Percentiles rank a stretch among this genome's conserved stretches.
Evolutionary conservation across 2,888 invertebrate genomes (phyloP).

Genomic region (Mimachlamys varia): DNA sequence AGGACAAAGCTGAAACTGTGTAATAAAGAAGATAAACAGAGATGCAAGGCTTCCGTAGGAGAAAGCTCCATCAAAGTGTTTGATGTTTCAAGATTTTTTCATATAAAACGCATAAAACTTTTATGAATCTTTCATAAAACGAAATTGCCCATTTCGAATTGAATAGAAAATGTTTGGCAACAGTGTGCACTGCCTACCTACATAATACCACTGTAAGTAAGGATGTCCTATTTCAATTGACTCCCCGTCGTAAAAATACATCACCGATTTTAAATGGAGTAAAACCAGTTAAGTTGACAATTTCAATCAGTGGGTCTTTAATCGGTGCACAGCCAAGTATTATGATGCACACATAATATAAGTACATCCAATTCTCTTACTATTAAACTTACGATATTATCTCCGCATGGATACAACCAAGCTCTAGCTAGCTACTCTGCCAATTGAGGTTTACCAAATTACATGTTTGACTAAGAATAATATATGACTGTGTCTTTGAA

Average conservation of each 20-base stretch:
- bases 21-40: background rate
- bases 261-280: background rate
- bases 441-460: too few species aligned
- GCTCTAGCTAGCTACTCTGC: too few species aligned
- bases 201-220: background rate
- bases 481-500: too few species aligned
- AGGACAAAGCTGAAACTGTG: constrained; percentile 29
- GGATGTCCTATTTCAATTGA: background rate
- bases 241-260: background rate
- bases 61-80: background rate
- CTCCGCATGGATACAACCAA: too few species aligned
- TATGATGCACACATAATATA: background rate
- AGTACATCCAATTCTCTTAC: too few species aligned
- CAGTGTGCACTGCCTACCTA: background rate
- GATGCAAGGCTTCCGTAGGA: background rate
- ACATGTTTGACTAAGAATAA: background rate
- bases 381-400: background rate
- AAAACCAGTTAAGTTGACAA: background rate
- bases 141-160: background rate
- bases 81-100: constrained; percentile 31
- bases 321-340: background rate
- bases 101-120: constrained; percentile 20
- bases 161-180: background rate
- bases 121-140: constrained; percentile 34
- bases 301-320: background rate